Evolutionary conservation across 1,140 invertebrate species (phyloP), one percentile per base, ranked within the genome.

Genomic region (Apis dorsata): DNA sequence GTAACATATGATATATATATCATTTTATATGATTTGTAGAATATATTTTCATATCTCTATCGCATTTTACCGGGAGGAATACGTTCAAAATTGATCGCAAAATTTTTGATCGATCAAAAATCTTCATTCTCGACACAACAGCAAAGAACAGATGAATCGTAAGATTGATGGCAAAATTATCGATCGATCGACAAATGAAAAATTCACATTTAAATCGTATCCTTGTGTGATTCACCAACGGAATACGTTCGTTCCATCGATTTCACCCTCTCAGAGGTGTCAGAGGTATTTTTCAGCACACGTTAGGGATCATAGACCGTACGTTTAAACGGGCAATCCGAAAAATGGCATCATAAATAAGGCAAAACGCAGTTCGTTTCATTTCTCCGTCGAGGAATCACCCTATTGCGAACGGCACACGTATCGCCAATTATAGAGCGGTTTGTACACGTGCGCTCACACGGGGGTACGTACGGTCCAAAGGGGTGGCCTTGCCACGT

Each of bases 291-390:
- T 13, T 19, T 21, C 24, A 21, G 4, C 55, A 44, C 55, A 62
- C 55, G 70, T 21, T 49, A 15, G 57, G 55, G 66, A 77, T 77
- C 63, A 81, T 81, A 69, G 65, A 55, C 73, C 55, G 7, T 49
- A 51, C 51, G 49, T 82, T 82, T 82, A 77, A 77, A 21, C 80
- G 57, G 49, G 55, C 80, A 77, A 82, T 82, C 74, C 74, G 19
- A 76, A 77, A 69, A 82, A 82, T 77, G 74, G 80, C 65, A 28
- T 69, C 80, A 77, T 82, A 82, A 82, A 82, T 82, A 82, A 82
- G 80, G 17, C 62, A 76, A 44, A 82, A 82, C 74, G 80, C 8
- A 69, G 57, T 62, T 70, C 73, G 74, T 69, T 82, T 70, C 28
- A 69, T 60, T 76, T n/a, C 53, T 68, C 55, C 65, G 21, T 10